These are phyloP conservation scores for Philotrypesis tridentata DNA, from an alignment of 1,140 invertebrate species.

Conservation along the genomic window DNA sequence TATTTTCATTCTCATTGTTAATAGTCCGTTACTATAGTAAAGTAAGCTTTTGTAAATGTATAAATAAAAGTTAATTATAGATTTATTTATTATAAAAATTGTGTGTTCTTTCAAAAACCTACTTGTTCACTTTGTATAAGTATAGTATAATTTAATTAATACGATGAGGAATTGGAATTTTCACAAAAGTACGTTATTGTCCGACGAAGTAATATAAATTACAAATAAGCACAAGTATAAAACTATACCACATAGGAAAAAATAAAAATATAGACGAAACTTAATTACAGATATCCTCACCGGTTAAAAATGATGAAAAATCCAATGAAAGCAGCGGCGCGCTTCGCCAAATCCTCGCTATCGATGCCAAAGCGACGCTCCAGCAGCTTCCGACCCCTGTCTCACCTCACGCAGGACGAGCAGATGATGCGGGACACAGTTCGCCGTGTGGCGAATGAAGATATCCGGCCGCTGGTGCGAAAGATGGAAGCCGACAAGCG, in stretches of 20 bases:
- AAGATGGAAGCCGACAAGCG: constrained; percentile 93
- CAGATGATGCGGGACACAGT: not conserved
- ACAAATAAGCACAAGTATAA: too few relatives aligned
- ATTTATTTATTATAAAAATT: constrained; percentile 7
- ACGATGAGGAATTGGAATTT: too few relatives aligned
- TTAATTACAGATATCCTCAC: too few relatives aligned
- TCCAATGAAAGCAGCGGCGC: not conserved
- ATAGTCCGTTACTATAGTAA: not conserved
- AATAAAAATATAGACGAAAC: too few relatives aligned
- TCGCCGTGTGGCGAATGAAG: constrained; percentile 82
- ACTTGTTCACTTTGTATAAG: too few relatives aligned
- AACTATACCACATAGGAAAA: too few relatives aligned
- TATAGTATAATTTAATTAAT: too few relatives aligned
- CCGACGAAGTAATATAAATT: too few relatives aligned
- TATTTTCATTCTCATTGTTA: not conserved
- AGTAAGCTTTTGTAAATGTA: constrained; percentile 16
- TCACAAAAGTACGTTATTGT: too few relatives aligned
- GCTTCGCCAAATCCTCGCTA: not conserved
- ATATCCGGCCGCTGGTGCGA: constrained; percentile 88
- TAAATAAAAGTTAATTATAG: constrained; percentile 30
- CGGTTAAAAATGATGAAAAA: not conserved
- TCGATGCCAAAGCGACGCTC: not conserved
- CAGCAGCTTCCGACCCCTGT: not conserved
- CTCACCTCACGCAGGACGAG: not conserved
- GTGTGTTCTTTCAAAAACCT: not conserved